phyloP scores from a whole-genome alignment of 2,113 vertebrate species.

The Leuciscus idus region DNA sequence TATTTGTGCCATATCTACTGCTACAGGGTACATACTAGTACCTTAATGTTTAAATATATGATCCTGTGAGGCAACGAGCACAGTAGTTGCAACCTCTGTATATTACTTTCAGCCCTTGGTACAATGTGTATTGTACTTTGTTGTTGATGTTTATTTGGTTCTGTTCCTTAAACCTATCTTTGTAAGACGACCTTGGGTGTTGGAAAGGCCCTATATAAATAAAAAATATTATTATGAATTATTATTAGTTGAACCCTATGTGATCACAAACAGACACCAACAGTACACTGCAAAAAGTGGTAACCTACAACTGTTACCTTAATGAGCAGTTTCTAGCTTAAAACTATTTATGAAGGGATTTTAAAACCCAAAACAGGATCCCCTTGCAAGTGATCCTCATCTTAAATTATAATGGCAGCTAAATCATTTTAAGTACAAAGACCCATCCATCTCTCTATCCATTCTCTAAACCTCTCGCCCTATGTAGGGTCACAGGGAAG shows the following conservation, averaged over 20 bases:
- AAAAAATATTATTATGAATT: no score
- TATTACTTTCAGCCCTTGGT: no score
- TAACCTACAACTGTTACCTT: neutral
- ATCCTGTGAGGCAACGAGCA: neutral
- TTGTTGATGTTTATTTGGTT: no score
- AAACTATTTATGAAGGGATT: neutral
- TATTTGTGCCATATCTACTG: neutral
- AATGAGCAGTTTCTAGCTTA: neutral
- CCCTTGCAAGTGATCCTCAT: neutral
- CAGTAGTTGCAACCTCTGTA: neutral
- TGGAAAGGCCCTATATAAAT: no score
- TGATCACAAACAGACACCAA: neutral
- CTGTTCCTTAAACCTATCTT: no score
- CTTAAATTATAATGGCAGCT: neutral
- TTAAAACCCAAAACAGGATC: neutral
- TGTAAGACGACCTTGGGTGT: no score
- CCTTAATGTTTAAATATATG: neutral
- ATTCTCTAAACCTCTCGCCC: no score
- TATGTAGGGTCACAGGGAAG: neutral
- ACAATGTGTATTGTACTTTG: no score
- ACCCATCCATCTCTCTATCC: neutral
- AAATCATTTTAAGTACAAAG: neutral
- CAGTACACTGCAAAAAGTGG: neutral
- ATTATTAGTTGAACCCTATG: neutral
- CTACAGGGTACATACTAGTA: neutral